Evolutionary conservation across 1,140 invertebrate genomes (phyloP), one percentile per base, ranked within the genome.

Genomic region (Nymphalis io): DNA sequence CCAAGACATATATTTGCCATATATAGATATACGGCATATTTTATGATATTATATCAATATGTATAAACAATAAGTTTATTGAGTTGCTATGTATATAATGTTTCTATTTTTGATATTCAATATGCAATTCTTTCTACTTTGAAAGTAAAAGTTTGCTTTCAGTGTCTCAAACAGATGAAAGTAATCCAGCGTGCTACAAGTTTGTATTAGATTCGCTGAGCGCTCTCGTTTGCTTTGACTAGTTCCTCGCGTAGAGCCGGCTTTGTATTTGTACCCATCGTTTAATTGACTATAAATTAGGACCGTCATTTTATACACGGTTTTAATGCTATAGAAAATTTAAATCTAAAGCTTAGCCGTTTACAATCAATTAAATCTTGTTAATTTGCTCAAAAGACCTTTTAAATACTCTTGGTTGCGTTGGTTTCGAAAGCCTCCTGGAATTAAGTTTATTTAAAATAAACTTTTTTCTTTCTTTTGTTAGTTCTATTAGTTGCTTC

Each of bases 111-210:
- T 10, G 12, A 20, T 51, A 20, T 51, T 51, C 20, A 51, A 20
- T 18, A 18, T 18, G 46, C 10, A 21, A 51, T 51, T 51, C 46
- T 63, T 73, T 70, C 44, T 65, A 68, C 55, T 66, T 60, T 76
- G 83, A 86, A 85, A 87, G 88, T 90, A 90, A 90, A 87, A 90
- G 88, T 86, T 77, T 65, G 84, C 82, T 88, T 88, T 90, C 84
- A 83, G 83, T 80, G 78, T 85, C 83, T 79, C 79, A 64, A 74
- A 74, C 75, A 80, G 83, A 88, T 86, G 87, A 89, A 90, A 90
- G 87, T 87, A 84, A 88, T 84, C 70, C 74, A 68, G 66, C 72
- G 70, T 75, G 71, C 75, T 77, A 78, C 79, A 80, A 81, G 79
- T 77, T 81, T 74, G 78, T 82, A 80, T 88, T 89, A 87, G 85